Conservation (phyloP, 2,888 invertebrate species). For the Pyrrhia umbra region DNA sequence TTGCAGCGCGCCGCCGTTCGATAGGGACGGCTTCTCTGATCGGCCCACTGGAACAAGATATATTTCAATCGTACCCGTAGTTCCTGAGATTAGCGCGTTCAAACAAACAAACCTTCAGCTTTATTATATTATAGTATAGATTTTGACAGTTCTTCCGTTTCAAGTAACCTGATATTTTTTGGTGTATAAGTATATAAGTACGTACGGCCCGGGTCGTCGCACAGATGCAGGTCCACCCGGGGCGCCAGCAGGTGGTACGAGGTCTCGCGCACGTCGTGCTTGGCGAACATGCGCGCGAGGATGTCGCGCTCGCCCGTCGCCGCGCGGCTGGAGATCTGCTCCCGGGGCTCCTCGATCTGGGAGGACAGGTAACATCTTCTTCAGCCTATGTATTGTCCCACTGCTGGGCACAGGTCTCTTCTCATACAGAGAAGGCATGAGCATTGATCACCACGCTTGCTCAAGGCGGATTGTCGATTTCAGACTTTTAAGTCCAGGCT, state of each 20-base stretch:
- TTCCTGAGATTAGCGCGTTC: too few relatives aligned
- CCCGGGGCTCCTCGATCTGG: slow-evolving; percentile 83
- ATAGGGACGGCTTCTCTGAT: slow-evolving; percentile 95
- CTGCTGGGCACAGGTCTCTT: too few relatives aligned
- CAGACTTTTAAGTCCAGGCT: too few relatives aligned
- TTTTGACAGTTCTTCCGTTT: too few relatives aligned
- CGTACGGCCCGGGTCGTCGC: slow-evolving; percentile 97
- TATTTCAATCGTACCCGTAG: too few relatives aligned
- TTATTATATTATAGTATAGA: too few relatives aligned
- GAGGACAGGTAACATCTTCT: background rate
- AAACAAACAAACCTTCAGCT: too few relatives aligned
- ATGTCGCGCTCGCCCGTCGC: slow-evolving; percentile 81
- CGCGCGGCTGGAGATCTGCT: slow-evolving; percentile 78
- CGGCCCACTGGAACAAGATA: slow-evolving; percentile 92
- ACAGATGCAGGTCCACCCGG: slow-evolving; percentile 98
- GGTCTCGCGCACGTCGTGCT: slow-evolving; percentile 98
- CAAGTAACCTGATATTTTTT: too few relatives aligned
- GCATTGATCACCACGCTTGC: too few relatives aligned
- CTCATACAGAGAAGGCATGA: too few relatives aligned
- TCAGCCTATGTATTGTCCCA: too few relatives aligned
- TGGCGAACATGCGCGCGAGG: slow-evolving; percentile 93
- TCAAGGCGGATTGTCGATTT: too few relatives aligned
- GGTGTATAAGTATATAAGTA: slow-evolving; percentile 42
- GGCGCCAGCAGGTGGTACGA: slow-evolving; percentile 98
- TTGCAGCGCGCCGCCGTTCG: slow-evolving; percentile 98